Conservation (phyloP, 2,888 invertebrate genomes). For the Tenthredo mesomela region DNA sequence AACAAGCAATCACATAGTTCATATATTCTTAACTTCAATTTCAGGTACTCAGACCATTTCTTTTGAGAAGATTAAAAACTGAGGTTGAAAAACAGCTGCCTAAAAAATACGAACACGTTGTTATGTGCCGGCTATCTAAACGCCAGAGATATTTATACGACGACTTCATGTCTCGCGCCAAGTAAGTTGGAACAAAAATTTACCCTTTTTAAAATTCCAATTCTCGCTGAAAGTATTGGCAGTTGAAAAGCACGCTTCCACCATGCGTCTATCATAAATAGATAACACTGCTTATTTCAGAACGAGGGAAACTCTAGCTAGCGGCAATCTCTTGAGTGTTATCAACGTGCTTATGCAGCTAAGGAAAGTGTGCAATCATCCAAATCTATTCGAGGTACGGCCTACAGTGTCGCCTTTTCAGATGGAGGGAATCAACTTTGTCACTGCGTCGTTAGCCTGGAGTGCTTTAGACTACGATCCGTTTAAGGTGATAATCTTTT, state of each 20-base stretch:
- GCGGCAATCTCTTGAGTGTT: conserved; percentile 96
- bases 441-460: conserved; percentile 87
- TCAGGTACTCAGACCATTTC: conserved; percentile 94
- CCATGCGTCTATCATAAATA: conserved; percentile 43
- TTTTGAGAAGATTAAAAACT: conserved; percentile 93
- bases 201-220: conserved; percentile 11
- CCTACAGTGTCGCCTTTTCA: conserved; percentile 97
- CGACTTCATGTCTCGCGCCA: conserved; percentile 98
- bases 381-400: conserved; percentile 97
- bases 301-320: conserved; percentile 94
- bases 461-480: conserved; percentile 87
- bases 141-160: conserved; percentile 98
- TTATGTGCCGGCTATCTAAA: conserved; percentile 96
- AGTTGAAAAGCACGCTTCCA: not conserved
- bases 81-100: conserved; percentile 99
- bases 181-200: conserved; percentile 82
- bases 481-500: conserved; percentile 81
- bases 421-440: conserved; percentile 87
- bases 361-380: conserved; percentile 98
- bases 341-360: conserved; percentile 98
- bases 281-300: conserved; percentile 77
- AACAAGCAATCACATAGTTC: not conserved
- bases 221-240: not conserved
- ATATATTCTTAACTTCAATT: conserved; percentile 71
- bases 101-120: conserved; percentile 96